phyloP scores from a whole-genome alignment of 1,140 invertebrate species.

The Dinothrombium tinctorium region DNA sequence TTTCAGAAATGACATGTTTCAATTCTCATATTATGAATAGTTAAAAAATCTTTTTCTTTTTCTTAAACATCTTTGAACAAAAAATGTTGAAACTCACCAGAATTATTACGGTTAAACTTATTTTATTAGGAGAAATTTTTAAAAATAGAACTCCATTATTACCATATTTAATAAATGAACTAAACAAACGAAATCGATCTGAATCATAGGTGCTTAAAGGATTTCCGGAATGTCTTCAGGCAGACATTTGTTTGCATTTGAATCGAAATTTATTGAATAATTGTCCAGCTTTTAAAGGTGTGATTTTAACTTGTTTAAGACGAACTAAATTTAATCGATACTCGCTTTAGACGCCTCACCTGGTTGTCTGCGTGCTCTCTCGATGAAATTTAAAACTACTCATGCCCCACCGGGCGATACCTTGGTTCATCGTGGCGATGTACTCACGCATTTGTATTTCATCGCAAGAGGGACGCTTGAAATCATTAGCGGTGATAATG shows the following conservation, averaged over 20 bases:
- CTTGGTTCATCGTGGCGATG: constrained; percentile 81
- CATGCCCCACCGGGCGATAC: constrained; percentile 95
- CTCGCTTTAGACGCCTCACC: constrained; percentile 59
- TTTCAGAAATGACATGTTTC: too few species aligned
- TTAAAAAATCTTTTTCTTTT: too few species aligned
- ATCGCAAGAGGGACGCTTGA: constrained; percentile 89
- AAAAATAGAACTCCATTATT: too few species aligned
- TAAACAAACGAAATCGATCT: too few species aligned
- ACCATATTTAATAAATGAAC: too few species aligned
- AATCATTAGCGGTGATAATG: constrained; percentile 84
- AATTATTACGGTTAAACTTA: too few species aligned
- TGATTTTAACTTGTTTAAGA: too few species aligned
- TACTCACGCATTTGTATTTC: constrained; percentile 79
- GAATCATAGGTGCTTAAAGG: constrained; percentile 53
- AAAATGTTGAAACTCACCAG: too few species aligned
- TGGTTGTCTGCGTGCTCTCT: constrained; percentile 73
- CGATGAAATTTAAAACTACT: constrained; percentile 75
- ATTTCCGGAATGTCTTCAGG: constrained; percentile 93
- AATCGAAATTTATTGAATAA: constrained; percentile 84
- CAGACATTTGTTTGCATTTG: constrained; percentile 92
- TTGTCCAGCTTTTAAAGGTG: constrained; percentile 71
- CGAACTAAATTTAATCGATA: too few species aligned
- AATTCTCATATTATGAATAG: too few species aligned
- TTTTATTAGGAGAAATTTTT: too few species aligned
- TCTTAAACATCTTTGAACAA: too few species aligned